Base-by-base conservation (phyloP, 2,797 vertebrate genomes). In the Cottoperca gobio region DNA sequence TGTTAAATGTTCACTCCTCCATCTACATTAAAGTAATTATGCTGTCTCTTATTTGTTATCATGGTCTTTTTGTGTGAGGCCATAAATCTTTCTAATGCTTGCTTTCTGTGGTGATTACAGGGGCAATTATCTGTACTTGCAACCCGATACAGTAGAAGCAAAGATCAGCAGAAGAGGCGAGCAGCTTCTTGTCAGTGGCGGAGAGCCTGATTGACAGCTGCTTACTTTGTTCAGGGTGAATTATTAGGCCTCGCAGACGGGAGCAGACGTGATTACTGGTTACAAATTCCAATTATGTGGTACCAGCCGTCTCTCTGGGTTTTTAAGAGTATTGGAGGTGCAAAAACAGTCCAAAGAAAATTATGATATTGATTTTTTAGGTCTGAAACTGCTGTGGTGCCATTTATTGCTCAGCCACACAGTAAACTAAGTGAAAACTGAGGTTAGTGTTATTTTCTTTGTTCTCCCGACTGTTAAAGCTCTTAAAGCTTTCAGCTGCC, bases 21-120 rank as follows among this genome's bases (percentile, higher is more conserved):
- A 11, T 84, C 81, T 65, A 24, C 61, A 76, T 76, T 74, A 60
- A 50, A 58, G 31, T 85, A 77, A 86, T 84, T 67, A 78, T 75
- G 46, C 49, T 72, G 46, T 28, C 52, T 62, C 6, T 72, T 79
- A 76, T 71, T 83, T 84, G 54, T 78, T 82, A 72, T 82, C 55
- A 35, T 48, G 26, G 16, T 60, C 49, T 65, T 67, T 55, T 28
- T 64, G 46, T 77, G 55, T 50, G 48, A 83, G 60, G 40, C n/a
- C 11, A 65, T 86, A 61, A 43, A 76, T 82, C 77, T 67, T 54
- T 72, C 43, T 61, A 50, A 72, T 79, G 69, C 73, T 63, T 17
- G 11, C 48, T 81, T 76, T 76, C 62, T 0, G 10, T 48, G 23
- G 31, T 74, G 70, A 85, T 81, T 78, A 82, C 67, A 60, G 64